phyloP scores from a whole-genome alignment of 2,113 vertebrate genomes.

The Thunnus maccoyii region DNA sequence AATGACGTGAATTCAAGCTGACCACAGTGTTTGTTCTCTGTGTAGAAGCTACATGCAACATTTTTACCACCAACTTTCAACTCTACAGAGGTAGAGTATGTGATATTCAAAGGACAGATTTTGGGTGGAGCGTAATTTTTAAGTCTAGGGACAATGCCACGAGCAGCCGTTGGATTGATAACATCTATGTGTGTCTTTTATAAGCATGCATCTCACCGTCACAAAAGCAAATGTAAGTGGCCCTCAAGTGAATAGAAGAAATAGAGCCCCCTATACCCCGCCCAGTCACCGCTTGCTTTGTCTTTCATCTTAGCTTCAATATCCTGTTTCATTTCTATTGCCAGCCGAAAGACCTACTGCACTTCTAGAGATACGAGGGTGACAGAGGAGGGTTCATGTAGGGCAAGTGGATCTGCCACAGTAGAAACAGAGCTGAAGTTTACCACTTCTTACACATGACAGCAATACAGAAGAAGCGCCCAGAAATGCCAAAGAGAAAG shows the following conservation, averaged over 20 bases:
- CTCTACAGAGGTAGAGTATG: background rate
- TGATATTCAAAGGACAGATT: background rate
- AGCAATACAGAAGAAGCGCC: background rate
- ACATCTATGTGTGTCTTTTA: conserved; percentile 50
- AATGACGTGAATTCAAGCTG: no score
- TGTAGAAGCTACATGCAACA: background rate
- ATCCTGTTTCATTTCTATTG: conserved; percentile 61
- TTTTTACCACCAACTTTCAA: background rate
- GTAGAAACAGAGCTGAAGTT: background rate
- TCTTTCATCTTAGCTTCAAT: conserved; percentile 67
- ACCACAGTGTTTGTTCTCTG: no score
- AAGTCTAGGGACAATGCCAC: conserved; percentile 18
- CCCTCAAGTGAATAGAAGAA: conserved; percentile 60
- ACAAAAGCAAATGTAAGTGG: conserved; percentile 64
- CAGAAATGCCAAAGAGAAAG: background rate
- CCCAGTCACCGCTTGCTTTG: conserved; percentile 27
- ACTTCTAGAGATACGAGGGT: conserved; percentile 6
- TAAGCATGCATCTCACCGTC: conserved; percentile 54
- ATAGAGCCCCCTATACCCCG: conserved; percentile 37
- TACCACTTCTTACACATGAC: background rate
- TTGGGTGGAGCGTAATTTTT: background rate
- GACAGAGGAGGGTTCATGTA: background rate
- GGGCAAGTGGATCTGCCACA: background rate
- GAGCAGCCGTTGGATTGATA: conserved; percentile 54
- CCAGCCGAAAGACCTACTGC: conserved; percentile 27